Conservation (phyloP, 2,888 invertebrate genomes). For the Ormyrus thymus region DNA sequence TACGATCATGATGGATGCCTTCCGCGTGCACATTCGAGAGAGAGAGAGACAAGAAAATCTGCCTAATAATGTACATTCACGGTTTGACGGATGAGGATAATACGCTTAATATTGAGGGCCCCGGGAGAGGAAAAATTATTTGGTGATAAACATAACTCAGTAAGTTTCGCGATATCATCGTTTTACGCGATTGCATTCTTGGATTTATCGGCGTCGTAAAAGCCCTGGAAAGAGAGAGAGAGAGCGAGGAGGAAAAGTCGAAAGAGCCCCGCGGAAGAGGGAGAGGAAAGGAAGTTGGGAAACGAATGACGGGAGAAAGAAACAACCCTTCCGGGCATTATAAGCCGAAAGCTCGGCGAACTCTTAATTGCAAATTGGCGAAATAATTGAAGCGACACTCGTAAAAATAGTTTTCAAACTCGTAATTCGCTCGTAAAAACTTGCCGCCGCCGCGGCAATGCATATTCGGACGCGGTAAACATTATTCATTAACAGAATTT, state of each 20-base stretch:
- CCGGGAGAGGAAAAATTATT: constrained; percentile 21
- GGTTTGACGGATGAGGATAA: constrained; percentile 6
- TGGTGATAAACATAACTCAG: constrained; percentile 52
- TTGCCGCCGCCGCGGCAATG: constrained; percentile 52
- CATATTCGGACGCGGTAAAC: constrained; percentile 60
- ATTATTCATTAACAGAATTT: constrained; percentile 62
- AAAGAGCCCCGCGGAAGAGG: constrained; percentile 1
- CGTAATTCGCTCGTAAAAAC: constrained; percentile 68
- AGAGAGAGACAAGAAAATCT: not conserved
- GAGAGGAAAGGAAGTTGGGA: constrained; percentile 47
- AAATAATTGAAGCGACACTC: constrained; percentile 76
- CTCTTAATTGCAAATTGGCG: constrained; percentile 75
- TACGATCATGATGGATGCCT: no score
- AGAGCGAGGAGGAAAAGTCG: constrained; percentile 34
- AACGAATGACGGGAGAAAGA: constrained; percentile 52
- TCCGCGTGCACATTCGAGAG: no score
- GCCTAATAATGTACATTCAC: not conserved
- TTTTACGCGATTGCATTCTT: constrained; percentile 54
- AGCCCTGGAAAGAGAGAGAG: constrained; percentile 8
- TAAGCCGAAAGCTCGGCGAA: constrained; percentile 58
- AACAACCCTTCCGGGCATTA: constrained; percentile 58
- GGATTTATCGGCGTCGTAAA: constrained; percentile 59
- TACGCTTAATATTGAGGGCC: constrained; percentile 16
- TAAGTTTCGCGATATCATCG: constrained; percentile 55
- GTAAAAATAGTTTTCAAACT: constrained; percentile 75